A percentile compares a stretch with the other conserved stretches of the same genome.
Conservation (phyloP, 2,113 vertebrate species). For the Prietella phreatophila region DNA sequence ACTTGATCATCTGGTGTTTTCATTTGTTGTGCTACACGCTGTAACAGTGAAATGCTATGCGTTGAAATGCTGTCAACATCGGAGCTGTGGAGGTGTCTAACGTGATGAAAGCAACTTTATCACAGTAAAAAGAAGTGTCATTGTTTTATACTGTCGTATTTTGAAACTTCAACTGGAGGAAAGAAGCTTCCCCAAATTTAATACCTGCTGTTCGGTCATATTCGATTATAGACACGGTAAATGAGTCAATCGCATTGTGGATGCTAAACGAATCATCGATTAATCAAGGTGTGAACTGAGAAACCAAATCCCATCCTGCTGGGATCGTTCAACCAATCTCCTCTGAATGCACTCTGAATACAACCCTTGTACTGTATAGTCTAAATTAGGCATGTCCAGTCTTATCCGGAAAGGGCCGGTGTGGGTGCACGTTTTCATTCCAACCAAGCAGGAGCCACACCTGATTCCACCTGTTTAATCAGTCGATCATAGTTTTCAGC, state of each 20-base stretch:
- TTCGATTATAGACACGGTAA: neutral
- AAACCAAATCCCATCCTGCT: neutral
- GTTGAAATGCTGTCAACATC: neutral
- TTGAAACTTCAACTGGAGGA: neutral
- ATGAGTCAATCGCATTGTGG: neutral
- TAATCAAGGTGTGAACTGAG: neutral
- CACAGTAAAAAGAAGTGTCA: neutral
- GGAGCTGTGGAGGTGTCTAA: neutral
- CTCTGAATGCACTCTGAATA: neutral
- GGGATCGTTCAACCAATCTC: neutral
- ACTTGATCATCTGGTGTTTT: neutral
- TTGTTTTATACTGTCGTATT: neutral
- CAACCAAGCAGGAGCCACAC: no score
- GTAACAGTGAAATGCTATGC: neutral
- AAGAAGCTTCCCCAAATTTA: neutral
- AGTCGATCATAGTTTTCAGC: no score
- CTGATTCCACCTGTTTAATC: no score
- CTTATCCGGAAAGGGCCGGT: no score
- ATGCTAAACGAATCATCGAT: neutral
- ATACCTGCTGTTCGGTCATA: neutral
- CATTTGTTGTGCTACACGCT: neutral
- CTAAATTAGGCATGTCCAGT: neutral
- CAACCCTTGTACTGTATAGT: neutral
- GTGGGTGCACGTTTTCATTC: no score
- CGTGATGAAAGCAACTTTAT: neutral